A percentile compares a stretch with the other conserved stretches of the same genome.
These are phyloP conservation scores for Jacana jacana DNA, from an alignment of 2,113 vertebrate species.

Conservation along the genomic window DNA sequence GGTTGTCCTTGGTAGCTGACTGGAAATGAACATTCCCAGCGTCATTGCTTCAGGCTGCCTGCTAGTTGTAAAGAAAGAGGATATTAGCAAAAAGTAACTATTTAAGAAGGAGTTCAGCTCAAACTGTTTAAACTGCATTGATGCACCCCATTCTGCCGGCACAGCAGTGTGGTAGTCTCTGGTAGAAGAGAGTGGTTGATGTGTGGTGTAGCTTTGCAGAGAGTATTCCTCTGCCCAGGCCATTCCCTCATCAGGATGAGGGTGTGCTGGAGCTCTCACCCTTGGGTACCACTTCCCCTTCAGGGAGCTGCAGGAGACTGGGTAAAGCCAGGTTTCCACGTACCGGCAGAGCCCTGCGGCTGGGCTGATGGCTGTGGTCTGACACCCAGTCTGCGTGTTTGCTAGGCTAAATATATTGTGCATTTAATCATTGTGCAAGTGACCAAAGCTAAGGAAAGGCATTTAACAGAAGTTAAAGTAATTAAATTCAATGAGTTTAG, in stretches of 20 bases:
- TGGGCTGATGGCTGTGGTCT: not conserved
- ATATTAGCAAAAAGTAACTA: not conserved
- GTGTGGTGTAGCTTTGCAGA: not conserved
- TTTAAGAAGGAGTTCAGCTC: not conserved
- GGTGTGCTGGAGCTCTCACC: not conserved
- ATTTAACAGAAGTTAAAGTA: not conserved
- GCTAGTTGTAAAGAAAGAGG: not conserved
- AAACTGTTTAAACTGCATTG: not conserved
- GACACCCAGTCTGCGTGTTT: not conserved
- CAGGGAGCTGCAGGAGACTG: not conserved
- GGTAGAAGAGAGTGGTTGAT: not conserved
- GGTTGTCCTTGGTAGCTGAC: not conserved
- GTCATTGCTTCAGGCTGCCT: not conserved
- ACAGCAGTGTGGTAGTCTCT: fast-evolving
- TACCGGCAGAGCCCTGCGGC: not conserved
- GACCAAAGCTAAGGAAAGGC: not conserved
- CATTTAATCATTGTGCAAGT: not conserved
- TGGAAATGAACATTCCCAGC: not conserved
- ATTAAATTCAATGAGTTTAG: not conserved
- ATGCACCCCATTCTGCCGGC: not conserved
- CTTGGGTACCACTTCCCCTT: not conserved
- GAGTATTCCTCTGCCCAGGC: fast-evolving
- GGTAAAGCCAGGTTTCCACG: not conserved
- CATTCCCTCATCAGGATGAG: not conserved
- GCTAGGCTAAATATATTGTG: not conserved